Evolutionary conservation across 2,113 vertebrate species (phyloP), one percentile per base, ranked within the genome.

Genomic region (Oryzias woworae): DNA sequence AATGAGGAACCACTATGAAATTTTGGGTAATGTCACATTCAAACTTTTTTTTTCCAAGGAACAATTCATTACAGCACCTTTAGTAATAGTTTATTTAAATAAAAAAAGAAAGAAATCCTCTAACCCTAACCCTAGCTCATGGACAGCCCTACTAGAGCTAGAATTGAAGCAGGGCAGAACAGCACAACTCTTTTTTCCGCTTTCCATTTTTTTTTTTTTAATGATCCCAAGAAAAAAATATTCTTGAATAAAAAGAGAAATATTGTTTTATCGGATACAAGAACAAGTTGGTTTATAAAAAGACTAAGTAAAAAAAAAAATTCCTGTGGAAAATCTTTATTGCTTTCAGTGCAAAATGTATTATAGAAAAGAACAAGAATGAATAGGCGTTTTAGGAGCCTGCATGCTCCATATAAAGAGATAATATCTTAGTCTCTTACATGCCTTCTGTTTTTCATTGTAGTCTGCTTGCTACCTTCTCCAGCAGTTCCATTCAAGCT

Each of bases 401-500:
- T 75, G 20, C 17, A 24, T 74, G 24, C 26, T 23, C 36, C 36
- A 12, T 2, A 53, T 61, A 70, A 71, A 71, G 54, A 53, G 54
- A 79, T 79, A 67, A 72, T 53, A 69, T 58, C 70, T 81, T 66
- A 67, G 54, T 76, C 58, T 36, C 48, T 53, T 49, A 64, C 44
- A 28, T 42, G 41, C 47, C 60, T 60, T 62, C 51, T 70, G 31
- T 80, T 77, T 83, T 75, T 62, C 58, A 66, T 53, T 48, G 67
- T 62, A 64, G 53, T 67, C 47, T 60, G 55, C 61, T 45, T 57
- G 12, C 54, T 66, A 69, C 69, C 72, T 78, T 66, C 70, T 73
- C 42, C 45, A 66, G 61, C 69, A 83, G 88, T 90, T 85, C 77
- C 67, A 87, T 89, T 81, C 84, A 85, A 72, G 54, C 77, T 83